Evolutionary conservation across 2,113 vertebrate species (phyloP), one percentile per base, ranked within the genome.

Genomic region (Rhea americana): DNA sequence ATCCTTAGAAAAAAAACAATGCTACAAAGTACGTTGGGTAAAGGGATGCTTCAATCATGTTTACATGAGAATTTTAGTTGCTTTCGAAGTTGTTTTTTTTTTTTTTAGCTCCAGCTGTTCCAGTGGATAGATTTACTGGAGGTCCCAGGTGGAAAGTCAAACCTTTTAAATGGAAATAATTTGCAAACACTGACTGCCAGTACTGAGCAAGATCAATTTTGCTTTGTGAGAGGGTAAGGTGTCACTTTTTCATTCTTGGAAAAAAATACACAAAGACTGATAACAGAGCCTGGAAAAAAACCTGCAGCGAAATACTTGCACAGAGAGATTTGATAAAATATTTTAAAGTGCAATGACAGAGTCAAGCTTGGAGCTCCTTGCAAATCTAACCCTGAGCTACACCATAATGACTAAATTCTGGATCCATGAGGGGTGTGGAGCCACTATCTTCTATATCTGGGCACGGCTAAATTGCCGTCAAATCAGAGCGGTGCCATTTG

Each of bases 91-190:
- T 41, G 74, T 58, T 58, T 91, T 37, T 87, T 55, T 55, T 28
- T 58, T 58, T 91, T 37, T 87, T 56, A 78, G 71, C 70, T 90
- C 68, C 70, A 70, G 61, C 87, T 90, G 72, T 39, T 96, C 39
- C 47, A 88, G 74, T 0, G 0, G 76, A 90, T 47, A 80, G 87
- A 94, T 92, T 88, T 84, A 96, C 82, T 70, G 68, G 62, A n/a
- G 66, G 91, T 92, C 91, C 90, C 87, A 74, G 85, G 93, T 94
- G 95, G 91, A 88, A 95, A 94, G 82, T 82, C 91, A 95, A 94
- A 79, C 82, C 66, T 86, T 90, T 91, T 88, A 93, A 92, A 91
- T 82, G 37, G 92, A 94, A 84, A 79, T 94, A 96, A 75, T 95
- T 93, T 91, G 84, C 86, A 80, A 88, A 82, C 87, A 89, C 51